Evolutionary conservation across 2,888 invertebrate genomes (phyloP), one percentile per base, ranked within the genome.

Genomic region (Spodoptera picta): DNA sequence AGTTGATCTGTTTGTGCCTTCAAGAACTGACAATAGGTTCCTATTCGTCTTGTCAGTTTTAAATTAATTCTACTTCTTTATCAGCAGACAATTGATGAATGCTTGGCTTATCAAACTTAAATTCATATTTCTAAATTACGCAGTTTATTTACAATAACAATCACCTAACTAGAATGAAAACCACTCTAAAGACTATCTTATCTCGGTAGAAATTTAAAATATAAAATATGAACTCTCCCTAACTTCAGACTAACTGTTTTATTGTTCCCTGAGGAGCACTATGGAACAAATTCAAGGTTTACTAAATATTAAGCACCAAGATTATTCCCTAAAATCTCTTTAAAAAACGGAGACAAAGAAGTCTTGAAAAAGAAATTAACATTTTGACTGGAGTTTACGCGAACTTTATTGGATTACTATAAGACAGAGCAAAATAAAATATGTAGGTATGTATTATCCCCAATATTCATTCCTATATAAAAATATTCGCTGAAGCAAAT

Each of bases 291-390:
- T 49, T 57, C 48, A 41, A 14, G 47, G 43, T 49, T 69, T 45
- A 45, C 42, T 52, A 51, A 63, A 46, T 68, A 53, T 36, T 64
- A 69, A 42, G 47, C 19, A 42, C 47, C 48, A 55, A 57, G 46
- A 64, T 64, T n/a, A 31, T 48, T 27, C 47, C 41, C 44, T 44
- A 54, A 54, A 52, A 9, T 24, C 43, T 45, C 12, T 10, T 48
- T 49, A 43, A 14, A 66, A 59, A 60, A 36, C 10, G 23, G 31
- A 43, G 24, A 47, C 46, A 27, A 43, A 41, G 43, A 58, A 59
- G 59, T 42, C 9, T 47, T 54, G 23, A 27, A 53, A 67, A 68
- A 48, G 23, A 56, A 69, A 63, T 55, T 69, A 61, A 69, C 43
- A 46, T 51, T 54, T 62, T 27, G 14, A 27, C 36, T 36, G 36